phyloP scores from a whole-genome alignment of 2,797 vertebrate genomes.

The Xiphophorus birchmanni region DNA sequence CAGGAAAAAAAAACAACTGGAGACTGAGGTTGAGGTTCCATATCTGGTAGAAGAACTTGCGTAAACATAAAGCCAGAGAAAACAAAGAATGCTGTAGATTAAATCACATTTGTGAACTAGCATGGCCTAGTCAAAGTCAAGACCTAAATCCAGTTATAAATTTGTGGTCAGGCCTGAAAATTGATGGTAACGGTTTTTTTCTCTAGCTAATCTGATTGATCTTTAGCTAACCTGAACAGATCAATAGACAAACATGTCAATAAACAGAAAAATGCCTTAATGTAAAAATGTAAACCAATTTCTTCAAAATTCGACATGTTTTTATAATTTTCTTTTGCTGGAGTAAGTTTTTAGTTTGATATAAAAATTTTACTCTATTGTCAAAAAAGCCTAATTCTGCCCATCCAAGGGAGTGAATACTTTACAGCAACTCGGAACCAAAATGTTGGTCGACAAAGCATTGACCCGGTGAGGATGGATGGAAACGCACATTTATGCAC shows the following conservation, averaged over 20 bases:
- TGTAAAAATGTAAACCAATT: not conserved
- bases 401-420: not conserved
- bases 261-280: not conserved
- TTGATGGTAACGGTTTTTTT: not conserved
- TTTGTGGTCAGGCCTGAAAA: not conserved
- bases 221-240: not conserved
- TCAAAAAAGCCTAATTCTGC: not conserved
- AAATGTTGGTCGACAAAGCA: not conserved
- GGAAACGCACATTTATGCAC: not conserved
- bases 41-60: not conserved
- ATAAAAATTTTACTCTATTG: not conserved
- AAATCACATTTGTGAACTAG: not conserved
- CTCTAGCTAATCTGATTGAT: not conserved
- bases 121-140: constrained; percentile 3
- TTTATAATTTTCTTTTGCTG: not conserved
- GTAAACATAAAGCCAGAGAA: not conserved
- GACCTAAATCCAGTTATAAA: not conserved
- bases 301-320: not conserved
- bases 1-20: not conserved
- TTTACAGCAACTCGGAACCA: not conserved
- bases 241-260: not conserved
- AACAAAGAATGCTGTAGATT: not conserved
- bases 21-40: not conserved
- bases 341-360: not conserved
- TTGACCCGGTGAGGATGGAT: not conserved